A percentile compares a stretch with the other conserved stretches of the same genome.
phyloP scores from a whole-genome alignment of 2,888 invertebrate species.

The Ochlodes sylvanus region DNA sequence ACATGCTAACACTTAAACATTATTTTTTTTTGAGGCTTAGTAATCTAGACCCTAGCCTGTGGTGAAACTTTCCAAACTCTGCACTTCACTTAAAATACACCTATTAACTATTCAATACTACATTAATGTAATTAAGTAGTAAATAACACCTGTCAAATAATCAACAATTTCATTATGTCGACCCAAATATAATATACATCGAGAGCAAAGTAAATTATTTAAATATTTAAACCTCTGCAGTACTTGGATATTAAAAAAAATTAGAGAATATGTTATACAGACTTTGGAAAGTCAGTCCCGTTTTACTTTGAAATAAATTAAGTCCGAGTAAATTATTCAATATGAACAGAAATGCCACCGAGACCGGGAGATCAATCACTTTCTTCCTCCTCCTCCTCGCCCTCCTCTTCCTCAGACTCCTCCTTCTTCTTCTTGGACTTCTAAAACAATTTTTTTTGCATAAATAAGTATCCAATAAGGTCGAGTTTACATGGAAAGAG shows the following conservation, averaged over 20 bases:
- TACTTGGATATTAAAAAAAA: slow-evolving; percentile 43
- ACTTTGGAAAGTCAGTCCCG: slow-evolving; percentile 82
- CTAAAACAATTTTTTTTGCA: slow-evolving; percentile 51
- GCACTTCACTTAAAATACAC: slow-evolving; percentile 61
- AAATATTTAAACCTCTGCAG: slow-evolving; percentile 42
- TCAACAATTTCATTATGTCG: slow-evolving; percentile 67
- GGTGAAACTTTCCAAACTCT: slow-evolving; percentile 83
- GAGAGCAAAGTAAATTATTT: slow-evolving; percentile 43
- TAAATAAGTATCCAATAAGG: slow-evolving; percentile 1
- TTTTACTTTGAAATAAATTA: slow-evolving; percentile 85
- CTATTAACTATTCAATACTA: slow-evolving; percentile 60
- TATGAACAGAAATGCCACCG: slow-evolving; percentile 79
- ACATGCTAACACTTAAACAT: slow-evolving; percentile 84
- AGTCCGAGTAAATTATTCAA: slow-evolving; percentile 84
- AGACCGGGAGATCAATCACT: slow-evolving; percentile 86
- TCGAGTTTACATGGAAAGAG: neutral
- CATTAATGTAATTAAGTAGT: slow-evolving; percentile 61
- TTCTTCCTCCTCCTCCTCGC: slow-evolving; percentile 87
- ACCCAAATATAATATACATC: slow-evolving; percentile 58
- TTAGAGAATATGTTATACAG: slow-evolving; percentile 55
- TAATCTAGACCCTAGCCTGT: slow-evolving; percentile 79
- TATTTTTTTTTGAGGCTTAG: slow-evolving; percentile 80
- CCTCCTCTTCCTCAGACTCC: slow-evolving; percentile 87
- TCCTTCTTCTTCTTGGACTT: slow-evolving; percentile 86
- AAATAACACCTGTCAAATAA: slow-evolving; percentile 63